Evolutionary conservation across 2,113 vertebrate genomes (phyloP).

Genomic region (Indicator maculatus): DNA sequence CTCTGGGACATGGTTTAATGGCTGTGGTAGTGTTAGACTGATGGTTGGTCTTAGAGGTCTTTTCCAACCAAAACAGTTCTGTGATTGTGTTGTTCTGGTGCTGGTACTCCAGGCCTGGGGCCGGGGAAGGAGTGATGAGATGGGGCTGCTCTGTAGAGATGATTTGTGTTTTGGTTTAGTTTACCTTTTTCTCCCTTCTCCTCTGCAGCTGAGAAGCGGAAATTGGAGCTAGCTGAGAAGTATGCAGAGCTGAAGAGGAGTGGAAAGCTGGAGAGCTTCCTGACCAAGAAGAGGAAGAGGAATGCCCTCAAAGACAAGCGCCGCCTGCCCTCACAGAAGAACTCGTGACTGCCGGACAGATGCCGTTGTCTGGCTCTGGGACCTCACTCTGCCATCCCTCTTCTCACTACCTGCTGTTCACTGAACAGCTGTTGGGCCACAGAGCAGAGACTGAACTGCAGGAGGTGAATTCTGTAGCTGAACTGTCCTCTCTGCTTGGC

Average conservation of each 20-base stretch:
- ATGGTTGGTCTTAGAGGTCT: no score
- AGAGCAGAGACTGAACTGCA: neutral
- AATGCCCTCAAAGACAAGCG: constrained; percentile 90
- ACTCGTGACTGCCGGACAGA: neutral
- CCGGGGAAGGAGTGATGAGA: neutral
- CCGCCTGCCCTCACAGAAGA: constrained; percentile 80
- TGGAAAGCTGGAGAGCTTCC: constrained; percentile 91
- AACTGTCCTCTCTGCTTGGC: neutral
- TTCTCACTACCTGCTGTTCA: neutral
- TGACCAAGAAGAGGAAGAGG: constrained; percentile 92
- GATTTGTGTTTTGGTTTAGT: neutral
- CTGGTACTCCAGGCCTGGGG: neutral
- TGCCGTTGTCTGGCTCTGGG: neutral
- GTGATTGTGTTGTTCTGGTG: neutral
- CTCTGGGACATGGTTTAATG: no score
- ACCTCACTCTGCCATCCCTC: neutral
- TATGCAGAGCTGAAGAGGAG: constrained; percentile 88
- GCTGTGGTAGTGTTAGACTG: no score
- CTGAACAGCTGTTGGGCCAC: neutral
- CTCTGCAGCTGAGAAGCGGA: constrained; percentile 84
- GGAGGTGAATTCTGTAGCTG: neutral
- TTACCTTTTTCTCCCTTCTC: neutral
- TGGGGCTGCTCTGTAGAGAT: neutral
- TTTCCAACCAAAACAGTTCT: no score
- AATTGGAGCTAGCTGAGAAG: constrained; percentile 88